Conservation (phyloP, 2,113 vertebrate genomes). For the Phylloscopus trochiloides region DNA sequence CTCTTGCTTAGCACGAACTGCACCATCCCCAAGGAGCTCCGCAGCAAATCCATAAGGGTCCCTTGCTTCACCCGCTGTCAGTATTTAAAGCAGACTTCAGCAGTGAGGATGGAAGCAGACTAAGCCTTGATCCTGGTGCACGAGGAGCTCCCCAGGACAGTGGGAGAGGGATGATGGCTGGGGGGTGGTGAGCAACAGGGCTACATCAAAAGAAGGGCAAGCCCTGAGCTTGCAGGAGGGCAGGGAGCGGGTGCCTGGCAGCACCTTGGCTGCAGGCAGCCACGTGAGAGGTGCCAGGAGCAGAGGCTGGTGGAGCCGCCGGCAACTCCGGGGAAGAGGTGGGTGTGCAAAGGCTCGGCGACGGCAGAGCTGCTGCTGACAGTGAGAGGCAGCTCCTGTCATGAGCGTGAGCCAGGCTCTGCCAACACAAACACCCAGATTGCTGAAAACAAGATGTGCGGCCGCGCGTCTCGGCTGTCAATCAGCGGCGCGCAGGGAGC, state of each 20-base stretch:
- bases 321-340: fast-evolving
- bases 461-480: neutral
- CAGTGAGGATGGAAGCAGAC: neutral
- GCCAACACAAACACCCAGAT: conserved; percentile 38
- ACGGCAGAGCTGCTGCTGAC: neutral
- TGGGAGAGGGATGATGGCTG: fast-evolving
- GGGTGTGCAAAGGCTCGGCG: neutral
- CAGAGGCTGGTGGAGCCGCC: neutral
- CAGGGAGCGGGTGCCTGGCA: neutral
- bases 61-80: fast-evolving
- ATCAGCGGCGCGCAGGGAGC: neutral
- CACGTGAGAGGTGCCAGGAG: neutral
- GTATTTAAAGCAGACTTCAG: neutral
- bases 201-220: neutral
- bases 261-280: fast-evolving
- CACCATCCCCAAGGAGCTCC: neutral
- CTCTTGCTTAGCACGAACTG: neutral
- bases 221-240: neutral
- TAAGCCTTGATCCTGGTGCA: neutral
- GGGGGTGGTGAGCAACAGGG: fast-evolving
- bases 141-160: neutral
- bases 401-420: conserved; percentile 19
- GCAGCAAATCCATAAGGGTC: neutral
- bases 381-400: conserved; percentile 41
- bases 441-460: conserved; percentile 19